A percentile compares a stretch with the other conserved stretches of the same genome.
Conservation (phyloP, 2,113 vertebrate genomes). For the Pseudonaja textilis region DNA sequence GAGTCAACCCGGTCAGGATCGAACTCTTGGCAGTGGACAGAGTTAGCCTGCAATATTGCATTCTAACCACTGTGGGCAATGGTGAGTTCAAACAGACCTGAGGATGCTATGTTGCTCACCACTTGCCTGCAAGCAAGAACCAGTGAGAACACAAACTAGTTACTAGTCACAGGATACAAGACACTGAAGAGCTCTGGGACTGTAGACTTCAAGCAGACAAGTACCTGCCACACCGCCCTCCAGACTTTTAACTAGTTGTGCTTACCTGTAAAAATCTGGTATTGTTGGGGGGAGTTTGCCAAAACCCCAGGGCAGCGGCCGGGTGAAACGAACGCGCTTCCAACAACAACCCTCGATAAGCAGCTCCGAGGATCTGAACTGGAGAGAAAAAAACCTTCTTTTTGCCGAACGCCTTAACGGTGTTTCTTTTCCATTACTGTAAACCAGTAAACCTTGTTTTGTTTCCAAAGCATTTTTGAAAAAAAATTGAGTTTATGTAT, state of each 20-base stretch:
- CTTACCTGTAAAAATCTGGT: slow-evolving; percentile 61
- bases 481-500: background rate
- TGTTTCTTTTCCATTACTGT: background rate
- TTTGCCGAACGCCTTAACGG: rapidly evolving
- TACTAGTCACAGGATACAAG: too few relatives aligned
- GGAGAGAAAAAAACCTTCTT: background rate
- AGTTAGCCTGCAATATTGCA: too few relatives aligned
- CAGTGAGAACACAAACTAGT: too few relatives aligned
- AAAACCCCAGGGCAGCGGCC: slow-evolving; percentile 57
- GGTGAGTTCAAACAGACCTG: background rate
- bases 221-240: background rate
- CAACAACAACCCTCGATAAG: slow-evolving; percentile 65
- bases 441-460: background rate
- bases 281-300: slow-evolving; percentile 58
- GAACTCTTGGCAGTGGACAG: too few relatives aligned
- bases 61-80: background rate
- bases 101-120: background rate
- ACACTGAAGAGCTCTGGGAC: too few relatives aligned
- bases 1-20: too few relatives aligned
- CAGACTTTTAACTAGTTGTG: background rate
- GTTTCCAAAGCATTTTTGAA: background rate
- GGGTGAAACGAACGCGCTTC: slow-evolving; percentile 49
- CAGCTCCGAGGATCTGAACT: slow-evolving; percentile 69
- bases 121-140: too few relatives aligned
- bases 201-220: background rate